Conservation (phyloP, 2,113 vertebrate genomes). For the Podarcis raffonei region DNA sequence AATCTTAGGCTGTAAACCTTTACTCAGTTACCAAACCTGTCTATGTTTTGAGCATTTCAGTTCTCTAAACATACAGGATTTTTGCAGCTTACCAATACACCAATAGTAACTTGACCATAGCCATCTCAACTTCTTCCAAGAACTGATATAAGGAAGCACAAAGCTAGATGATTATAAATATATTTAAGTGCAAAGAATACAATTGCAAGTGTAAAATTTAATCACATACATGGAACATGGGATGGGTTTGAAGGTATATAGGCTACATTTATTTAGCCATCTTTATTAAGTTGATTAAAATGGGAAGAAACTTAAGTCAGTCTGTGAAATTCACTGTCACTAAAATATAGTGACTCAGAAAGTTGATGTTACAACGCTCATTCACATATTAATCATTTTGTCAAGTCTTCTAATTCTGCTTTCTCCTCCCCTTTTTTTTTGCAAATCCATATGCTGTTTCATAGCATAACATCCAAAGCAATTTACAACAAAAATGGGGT, state of each 20-base stretch:
- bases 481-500: neutral
- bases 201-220: constrained; percentile 15
- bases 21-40: neutral
- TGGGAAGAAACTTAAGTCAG: neutral
- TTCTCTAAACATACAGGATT: neutral
- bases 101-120: constrained; percentile 7
- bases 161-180: neutral
- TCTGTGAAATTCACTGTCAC: neutral
- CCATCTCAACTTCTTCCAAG: neutral
- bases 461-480: neutral
- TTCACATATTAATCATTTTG: neutral
- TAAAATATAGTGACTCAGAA: neutral
- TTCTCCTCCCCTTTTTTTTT: neutral
- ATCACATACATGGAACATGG: neutral
- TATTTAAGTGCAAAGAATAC: neutral
- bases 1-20: neutral
- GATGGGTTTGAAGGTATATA: neutral
- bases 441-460: too few relatives aligned
- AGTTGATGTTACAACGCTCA: neutral
- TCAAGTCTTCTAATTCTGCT: neutral
- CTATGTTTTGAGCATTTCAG: neutral
- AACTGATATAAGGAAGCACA: constrained; percentile 11
- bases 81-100: constrained; percentile 7
- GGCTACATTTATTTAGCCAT: neutral
- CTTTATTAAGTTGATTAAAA: neutral